Evolutionary conservation across 2,888 invertebrate species (phyloP).

Genomic region (Nebria salina): DNA sequence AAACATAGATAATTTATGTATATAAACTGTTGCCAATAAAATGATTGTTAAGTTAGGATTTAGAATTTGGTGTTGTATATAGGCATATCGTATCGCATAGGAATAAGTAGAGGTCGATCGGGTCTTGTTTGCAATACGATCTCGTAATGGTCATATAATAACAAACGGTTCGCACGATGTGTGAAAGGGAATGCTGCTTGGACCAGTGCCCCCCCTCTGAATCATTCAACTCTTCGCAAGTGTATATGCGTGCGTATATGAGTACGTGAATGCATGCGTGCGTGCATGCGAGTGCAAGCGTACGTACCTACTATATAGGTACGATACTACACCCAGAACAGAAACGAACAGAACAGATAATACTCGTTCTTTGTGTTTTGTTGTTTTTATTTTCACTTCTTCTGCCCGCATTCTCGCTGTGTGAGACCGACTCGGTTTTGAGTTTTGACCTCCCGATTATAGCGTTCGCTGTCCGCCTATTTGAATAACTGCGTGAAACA

Average conservation of each 20-base stretch:
- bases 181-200: constrained; percentile 22
- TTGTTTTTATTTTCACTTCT: constrained; percentile 16
- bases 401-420: constrained; percentile 17
- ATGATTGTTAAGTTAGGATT: background rate
- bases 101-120: background rate
- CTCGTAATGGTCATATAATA: constrained; percentile 12
- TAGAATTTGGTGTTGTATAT: background rate
- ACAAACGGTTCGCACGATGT: constrained; percentile 11
- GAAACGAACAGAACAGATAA: background rate
- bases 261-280: background rate
- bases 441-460: constrained; percentile 24
- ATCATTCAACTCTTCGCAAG: constrained; percentile 9
- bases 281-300: background rate
- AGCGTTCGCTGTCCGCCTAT: constrained; percentile 18
- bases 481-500: constrained; percentile 16
- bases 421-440: constrained; percentile 9
- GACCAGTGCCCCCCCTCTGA: constrained; percentile 12
- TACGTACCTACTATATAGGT: background rate
- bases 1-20: too few species aligned
- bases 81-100: background rate
- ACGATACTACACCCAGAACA: background rate
- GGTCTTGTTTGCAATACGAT: background rate
- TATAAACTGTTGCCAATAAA: too few species aligned
- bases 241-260: constrained; percentile 2
- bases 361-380: background rate